Base-by-base conservation (phyloP, 2,888 invertebrate genomes). In the Mayetiola destructor region DNA sequence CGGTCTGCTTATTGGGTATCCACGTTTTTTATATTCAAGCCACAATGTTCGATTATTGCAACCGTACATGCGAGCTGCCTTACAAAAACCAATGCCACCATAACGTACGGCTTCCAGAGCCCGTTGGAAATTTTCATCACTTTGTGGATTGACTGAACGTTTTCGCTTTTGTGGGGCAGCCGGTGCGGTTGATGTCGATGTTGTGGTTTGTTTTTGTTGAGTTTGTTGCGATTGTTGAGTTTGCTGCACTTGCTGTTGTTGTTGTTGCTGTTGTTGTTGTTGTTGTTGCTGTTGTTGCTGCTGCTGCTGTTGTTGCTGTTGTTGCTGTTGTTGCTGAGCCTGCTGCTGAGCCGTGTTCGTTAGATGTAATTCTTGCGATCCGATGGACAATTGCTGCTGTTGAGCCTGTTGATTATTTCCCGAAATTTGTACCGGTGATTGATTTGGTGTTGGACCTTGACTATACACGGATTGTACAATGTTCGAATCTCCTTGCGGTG, bases 21-120 rank as follows among this genome's bases (percentile, higher is more conserved):
- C 88, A 48, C 85, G 80, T 69, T 86, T 87, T 66, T 86, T 88
- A 68, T 88, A 88, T 67, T 88, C 88, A 37, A 88, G 73, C 88
- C 88, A 88, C 2, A 89, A 74, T 1, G 88, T 88, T 58, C 88
- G 77, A 71, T 88, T 88, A 71, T 88, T 88, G 16, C 89, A 87
- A 30, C 88, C 88, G 69, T 85, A 88, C 73, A 87, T 79, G 56
- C 86, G 76, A 0, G 88, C 88, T 9, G 88, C 88, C 66, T 88
- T 88, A 70, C 88, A 88, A 71, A 88, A 88, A 2, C 88, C 88
- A 63, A 88, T 86, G 37, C 87, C 86, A 21, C 88, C 88, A 65
- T 81, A 83, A 60, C 88, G 78, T 1, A 88, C 88, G 0, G 88
- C 88, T 66, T 88, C 88, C 55, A 88, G 72, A 0, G 88, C 88